A percentile compares a stretch with the other conserved stretches of the same genome.
phyloP scores from a whole-genome alignment of 2,797 vertebrate genomes.

The Sebastes iracundus region DNA sequence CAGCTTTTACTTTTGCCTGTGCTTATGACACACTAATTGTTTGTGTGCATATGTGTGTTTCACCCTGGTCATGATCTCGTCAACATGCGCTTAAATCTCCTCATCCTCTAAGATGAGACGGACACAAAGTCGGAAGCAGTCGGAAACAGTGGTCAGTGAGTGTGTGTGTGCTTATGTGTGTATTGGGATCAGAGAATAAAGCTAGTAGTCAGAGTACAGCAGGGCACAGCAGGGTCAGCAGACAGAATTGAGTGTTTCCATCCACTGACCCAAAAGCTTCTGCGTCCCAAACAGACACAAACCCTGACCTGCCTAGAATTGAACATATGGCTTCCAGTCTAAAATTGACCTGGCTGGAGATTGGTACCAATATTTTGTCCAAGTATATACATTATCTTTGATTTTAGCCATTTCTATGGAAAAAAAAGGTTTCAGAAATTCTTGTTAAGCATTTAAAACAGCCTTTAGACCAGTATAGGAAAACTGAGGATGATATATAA shows the following conservation, averaged over 20 bases:
- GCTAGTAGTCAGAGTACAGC: conserved; percentile 5
- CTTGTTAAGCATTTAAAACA: not conserved
- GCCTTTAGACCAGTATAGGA: not conserved
- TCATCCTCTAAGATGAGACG: conserved; percentile 42
- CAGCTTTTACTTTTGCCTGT: not conserved
- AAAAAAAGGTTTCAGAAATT: not conserved
- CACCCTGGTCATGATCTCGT: conserved; percentile 58
- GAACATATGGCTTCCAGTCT: not conserved
- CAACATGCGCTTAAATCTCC: conserved; percentile 39
- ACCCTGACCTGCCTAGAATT: not conserved
- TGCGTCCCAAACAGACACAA: not conserved
- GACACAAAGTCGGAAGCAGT: conserved; percentile 44
- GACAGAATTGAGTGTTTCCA: conserved; percentile 22
- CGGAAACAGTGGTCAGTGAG: conserved; percentile 2
- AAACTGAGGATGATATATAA: not conserved
- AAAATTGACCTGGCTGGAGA: not conserved
- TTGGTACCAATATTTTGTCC: not conserved
- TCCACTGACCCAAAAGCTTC: conserved; percentile 50
- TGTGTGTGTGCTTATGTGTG: not conserved
- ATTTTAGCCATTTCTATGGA: not conserved
- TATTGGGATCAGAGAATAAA: conserved; percentile 10
- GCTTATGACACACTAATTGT: not conserved
- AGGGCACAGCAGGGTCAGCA: conserved; percentile 44
- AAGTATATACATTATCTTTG: not conserved
- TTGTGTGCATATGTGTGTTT: conserved; percentile 18